A percentile compares a stretch with the other conserved stretches of the same genome.
Evolutionary conservation across 2,797 vertebrate genomes (phyloP).

Genomic region (Antennarius maculatus): DNA sequence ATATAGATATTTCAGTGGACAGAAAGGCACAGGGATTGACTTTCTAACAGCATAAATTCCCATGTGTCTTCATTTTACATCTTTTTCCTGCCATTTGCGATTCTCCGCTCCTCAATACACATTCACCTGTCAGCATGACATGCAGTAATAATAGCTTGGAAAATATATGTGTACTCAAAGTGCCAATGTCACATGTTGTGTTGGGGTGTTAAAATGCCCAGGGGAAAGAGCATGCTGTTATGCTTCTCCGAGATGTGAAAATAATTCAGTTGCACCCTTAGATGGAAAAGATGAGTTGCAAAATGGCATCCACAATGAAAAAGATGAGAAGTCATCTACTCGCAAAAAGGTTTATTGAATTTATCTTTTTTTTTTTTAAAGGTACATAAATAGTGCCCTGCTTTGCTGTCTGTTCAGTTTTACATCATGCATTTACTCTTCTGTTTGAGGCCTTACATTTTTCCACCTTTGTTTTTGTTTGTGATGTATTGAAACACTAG

Average conservation of each 20-base stretch:
- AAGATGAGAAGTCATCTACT: slow-evolving; percentile 13
- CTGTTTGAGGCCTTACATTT: neutral
- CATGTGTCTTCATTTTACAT: slow-evolving; percentile 62
- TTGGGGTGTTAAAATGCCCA: slow-evolving; percentile 63
- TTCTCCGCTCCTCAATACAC: slow-evolving; percentile 51
- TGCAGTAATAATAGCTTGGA: slow-evolving; percentile 66
- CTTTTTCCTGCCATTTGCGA: slow-evolving; percentile 43
- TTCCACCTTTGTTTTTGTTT: slow-evolving; percentile 4
- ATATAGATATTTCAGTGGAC: slow-evolving; percentile 45
- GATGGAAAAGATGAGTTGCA: slow-evolving; percentile 34
- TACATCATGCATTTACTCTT: neutral
- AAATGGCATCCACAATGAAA: slow-evolving; percentile 32
- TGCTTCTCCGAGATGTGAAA: slow-evolving; percentile 57
- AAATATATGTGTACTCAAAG: slow-evolving; percentile 71
- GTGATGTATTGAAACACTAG: slow-evolving; percentile 24
- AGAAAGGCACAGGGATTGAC: slow-evolving; percentile 33
- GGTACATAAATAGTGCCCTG: too few relatives aligned
- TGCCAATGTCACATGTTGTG: slow-evolving; percentile 62
- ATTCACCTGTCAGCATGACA: slow-evolving; percentile 69
- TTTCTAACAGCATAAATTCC: slow-evolving; percentile 56
- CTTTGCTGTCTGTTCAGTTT: neutral
- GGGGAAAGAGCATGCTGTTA: slow-evolving; percentile 40
- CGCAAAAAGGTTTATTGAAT: slow-evolving; percentile 1
- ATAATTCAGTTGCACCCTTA: slow-evolving; percentile 46
- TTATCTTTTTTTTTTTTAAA: neutral